Base-by-base conservation (phyloP, 2,797 vertebrate species). In the Mallotus villosus region DNA sequence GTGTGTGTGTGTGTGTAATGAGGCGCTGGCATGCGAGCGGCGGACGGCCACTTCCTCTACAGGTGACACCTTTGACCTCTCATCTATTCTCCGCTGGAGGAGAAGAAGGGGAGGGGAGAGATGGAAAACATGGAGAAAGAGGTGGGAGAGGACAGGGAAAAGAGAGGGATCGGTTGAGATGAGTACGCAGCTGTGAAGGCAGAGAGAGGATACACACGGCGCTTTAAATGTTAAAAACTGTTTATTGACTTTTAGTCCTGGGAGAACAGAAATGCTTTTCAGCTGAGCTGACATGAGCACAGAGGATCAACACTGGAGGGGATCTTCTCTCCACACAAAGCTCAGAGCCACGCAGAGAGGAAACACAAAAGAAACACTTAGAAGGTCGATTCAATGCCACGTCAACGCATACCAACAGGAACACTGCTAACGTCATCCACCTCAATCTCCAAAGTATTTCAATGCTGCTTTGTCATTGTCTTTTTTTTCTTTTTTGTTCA, bases 41-140 rank as follows among this genome's bases (percentile, higher is more conserved):
- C 88, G 88, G 91, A 90, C 82, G 88, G 84, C 84, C 68, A 84
- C 88, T 93, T 94, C 93, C 92, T 91, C 89, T 85, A 88, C 90
- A 92, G 92, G 92, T 94, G 92, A 93, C 90, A 91, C 91, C 90
- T 94, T 91, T 94, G 92, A 93, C 92, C 93, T 89, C 89, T 92
- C 93, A 93, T 93, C 92, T 93, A 92, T 92, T 94, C 91, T 85
- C 89, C 84, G 89, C 91, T 91, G 89, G 76, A 63, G 72, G 73
- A 74, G 71, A 67, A 34, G 7, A 76, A 2, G 27, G n/a, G 27
- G 69, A 62, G 55, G 27, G 59, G 17, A 27, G 25, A 1, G 37
- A 24, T 27, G 63, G 78, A 12, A n/a, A 17, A 58, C 22, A 73
- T 71, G 84, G 78, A 71, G 77, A 22, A 2, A 1, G 22, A 76